These are phyloP conservation scores for Labroides dimidiatus DNA, from an alignment of 2,797 vertebrate species.

Conservation along the genomic window DNA sequence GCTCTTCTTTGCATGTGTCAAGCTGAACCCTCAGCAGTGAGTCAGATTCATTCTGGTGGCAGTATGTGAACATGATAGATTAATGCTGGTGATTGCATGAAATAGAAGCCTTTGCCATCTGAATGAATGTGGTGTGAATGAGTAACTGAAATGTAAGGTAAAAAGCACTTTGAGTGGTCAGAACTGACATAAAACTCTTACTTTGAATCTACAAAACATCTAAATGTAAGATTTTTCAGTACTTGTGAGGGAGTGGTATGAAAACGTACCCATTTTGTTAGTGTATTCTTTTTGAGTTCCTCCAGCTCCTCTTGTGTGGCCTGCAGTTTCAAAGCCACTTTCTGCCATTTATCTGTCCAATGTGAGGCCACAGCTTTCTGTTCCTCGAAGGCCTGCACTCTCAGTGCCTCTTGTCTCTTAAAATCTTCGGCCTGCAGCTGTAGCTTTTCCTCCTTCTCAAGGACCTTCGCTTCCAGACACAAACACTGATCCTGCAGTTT, in stretches of 20 bases:
- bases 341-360: constrained; percentile 83
- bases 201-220: too few relatives aligned
- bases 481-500: constrained; percentile 63
- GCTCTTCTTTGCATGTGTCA: constrained; percentile 67
- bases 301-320: constrained; percentile 76
- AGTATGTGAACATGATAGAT: too few relatives aligned
- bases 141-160: too few relatives aligned
- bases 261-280: constrained; percentile 59
- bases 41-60: constrained; percentile 56
- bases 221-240: too few relatives aligned
- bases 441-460: constrained; percentile 59
- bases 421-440: constrained; percentile 59
- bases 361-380: constrained; percentile 73
- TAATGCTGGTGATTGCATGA: too few relatives aligned
- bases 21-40: constrained; percentile 61
- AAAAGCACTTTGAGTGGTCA: too few relatives aligned
- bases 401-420: constrained; percentile 48
- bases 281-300: constrained; percentile 49
- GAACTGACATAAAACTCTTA: too few relatives aligned
- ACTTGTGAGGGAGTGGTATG: neutral
- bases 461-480: constrained; percentile 62
- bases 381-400: constrained; percentile 62
- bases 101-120: too few relatives aligned
- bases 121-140: too few relatives aligned
- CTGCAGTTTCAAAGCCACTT: constrained; percentile 71